A percentile compares a stretch with the other conserved stretches of the same genome.
Evolutionary conservation across 2,888 invertebrate genomes (phyloP).

Genomic region (Plebejus argus): DNA sequence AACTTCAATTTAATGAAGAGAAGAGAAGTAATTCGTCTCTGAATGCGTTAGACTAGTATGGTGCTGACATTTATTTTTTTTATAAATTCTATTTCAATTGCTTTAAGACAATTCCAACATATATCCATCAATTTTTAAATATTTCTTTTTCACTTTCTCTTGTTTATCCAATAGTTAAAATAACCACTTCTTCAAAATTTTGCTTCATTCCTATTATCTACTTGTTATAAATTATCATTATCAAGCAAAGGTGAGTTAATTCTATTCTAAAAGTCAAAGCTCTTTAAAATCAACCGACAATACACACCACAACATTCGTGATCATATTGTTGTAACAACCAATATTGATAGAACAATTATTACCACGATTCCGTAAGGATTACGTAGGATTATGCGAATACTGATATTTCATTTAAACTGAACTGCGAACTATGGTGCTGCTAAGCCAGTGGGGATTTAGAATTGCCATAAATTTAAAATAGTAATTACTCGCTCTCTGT

Average conservation of each 20-base stretch:
- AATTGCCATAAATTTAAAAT: slow-evolving; percentile 24
- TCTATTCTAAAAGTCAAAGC: neutral
- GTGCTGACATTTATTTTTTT: too few species aligned
- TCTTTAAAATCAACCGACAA: neutral
- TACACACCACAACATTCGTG: slow-evolving; percentile 10
- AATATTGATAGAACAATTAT: slow-evolving; percentile 11
- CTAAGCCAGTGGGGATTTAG: slow-evolving; percentile 27
- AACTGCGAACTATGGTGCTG: slow-evolving; percentile 24
- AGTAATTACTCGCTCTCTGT: neutral
- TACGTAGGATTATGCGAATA: slow-evolving; percentile 29
- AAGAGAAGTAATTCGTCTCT: too few species aligned
- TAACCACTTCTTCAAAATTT: too few species aligned
- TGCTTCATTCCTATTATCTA: too few species aligned
- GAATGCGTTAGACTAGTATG: too few species aligned
- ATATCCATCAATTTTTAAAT: too few species aligned
- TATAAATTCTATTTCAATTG: too few species aligned
- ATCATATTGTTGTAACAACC: slow-evolving; percentile 3
- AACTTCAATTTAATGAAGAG: too few species aligned
- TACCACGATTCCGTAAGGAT: slow-evolving; percentile 16
- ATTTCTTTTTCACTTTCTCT: too few species aligned
- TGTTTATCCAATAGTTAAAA: too few species aligned
- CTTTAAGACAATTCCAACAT: too few species aligned
- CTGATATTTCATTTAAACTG: slow-evolving; percentile 27
- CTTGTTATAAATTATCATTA: neutral
- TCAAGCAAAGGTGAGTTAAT: neutral